Base-by-base conservation (phyloP, 2,888 invertebrate species). In the Tiliacea aurago region DNA sequence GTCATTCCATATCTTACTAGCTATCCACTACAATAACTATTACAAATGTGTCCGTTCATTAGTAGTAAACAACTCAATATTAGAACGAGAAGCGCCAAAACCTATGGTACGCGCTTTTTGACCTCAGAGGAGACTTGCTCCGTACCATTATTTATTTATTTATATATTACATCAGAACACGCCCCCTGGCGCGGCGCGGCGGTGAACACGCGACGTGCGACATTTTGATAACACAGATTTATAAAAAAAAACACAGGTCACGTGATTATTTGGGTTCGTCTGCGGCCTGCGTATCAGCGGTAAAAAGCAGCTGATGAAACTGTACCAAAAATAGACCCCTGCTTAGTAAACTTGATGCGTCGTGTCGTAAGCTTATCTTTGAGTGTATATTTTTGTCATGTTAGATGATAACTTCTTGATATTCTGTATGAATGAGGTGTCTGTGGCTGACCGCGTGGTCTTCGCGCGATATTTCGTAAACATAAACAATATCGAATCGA, bases 331-430 rank as follows among this genome's bases (percentile, higher is more conserved):
- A 84, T 71, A 81, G 71, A 69, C 9, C 49, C 45, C 11, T 41
- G 55, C 76, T 83, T 70, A 68, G 66, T 59, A 51, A 81, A 84
- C 18, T 71, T 41, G 33, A 1, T 13, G n/a, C 20, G 20, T 4
- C 9, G 53, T 84, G 75, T 74, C 80, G 80, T 84, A 55, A 80
- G 75, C 67, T 70, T 83, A 81, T 84, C 68, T 59, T 51, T 79
- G 49, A 28, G 28, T 49, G 23, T 49, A 51, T 70, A 63, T 55
- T 70, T 79, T 59, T 59, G 55, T 63, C 61, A 49, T 9, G 53
- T 47, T 47, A 63, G 23, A 49, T 47, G 33, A 70, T 59, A 33
- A 33, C 6, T 20, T 43, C n/a, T 64, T 61, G 28, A 41, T 41
- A 33, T 23, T 28, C 11, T 33, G 13, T n/a, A 2, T 49, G 76